phyloP scores from a whole-genome alignment of 1,140 invertebrate species.

The Hermatobates lingyangjiaoensis region DNA sequence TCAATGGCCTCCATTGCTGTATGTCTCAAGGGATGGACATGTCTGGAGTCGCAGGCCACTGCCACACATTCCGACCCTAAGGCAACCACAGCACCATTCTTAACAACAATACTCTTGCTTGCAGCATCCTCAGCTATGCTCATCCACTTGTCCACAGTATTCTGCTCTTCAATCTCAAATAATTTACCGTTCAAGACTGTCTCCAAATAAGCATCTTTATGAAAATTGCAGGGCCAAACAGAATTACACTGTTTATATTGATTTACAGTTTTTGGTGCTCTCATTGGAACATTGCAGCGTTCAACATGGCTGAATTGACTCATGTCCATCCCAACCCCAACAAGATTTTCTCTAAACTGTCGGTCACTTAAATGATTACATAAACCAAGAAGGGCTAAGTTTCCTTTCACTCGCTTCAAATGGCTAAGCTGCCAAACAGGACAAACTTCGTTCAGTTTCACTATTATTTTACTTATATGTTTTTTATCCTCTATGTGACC shows the following conservation, averaged over 20 bases:
- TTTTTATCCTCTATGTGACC: conserved; percentile 21
- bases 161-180: conserved; percentile 37
- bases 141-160: conserved; percentile 40
- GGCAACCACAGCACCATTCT: conserved; percentile 50
- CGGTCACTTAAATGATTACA: conserved; percentile 1
- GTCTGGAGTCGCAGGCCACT: conserved; percentile 36
- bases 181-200: conserved; percentile 36
- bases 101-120: conserved; percentile 23
- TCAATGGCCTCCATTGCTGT: conserved; percentile 71
- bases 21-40: conserved; percentile 58
- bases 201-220: conserved; percentile 52
- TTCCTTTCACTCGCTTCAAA: conserved; percentile 43
- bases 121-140: conserved; percentile 30
- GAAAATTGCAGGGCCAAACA: conserved; percentile 72
- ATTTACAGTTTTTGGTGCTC: conserved; percentile 36
- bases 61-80: conserved; percentile 36
- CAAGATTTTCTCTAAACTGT: conserved; percentile 1
- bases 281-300: conserved; percentile 35
- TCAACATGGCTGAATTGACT: conserved; percentile 29
- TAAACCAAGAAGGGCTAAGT: conserved; percentile 7
- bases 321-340: conserved; percentile 27
- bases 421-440: conserved; percentile 41
- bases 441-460: conserved; percentile 31
- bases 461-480: conserved; percentile 39
- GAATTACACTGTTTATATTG: conserved; percentile 42